A percentile compares a stretch with the other conserved stretches of the same genome.
These are phyloP conservation scores for Drosophila vallismaia DNA, from an alignment of 2,888 invertebrate genomes.

Conservation along the genomic window DNA sequence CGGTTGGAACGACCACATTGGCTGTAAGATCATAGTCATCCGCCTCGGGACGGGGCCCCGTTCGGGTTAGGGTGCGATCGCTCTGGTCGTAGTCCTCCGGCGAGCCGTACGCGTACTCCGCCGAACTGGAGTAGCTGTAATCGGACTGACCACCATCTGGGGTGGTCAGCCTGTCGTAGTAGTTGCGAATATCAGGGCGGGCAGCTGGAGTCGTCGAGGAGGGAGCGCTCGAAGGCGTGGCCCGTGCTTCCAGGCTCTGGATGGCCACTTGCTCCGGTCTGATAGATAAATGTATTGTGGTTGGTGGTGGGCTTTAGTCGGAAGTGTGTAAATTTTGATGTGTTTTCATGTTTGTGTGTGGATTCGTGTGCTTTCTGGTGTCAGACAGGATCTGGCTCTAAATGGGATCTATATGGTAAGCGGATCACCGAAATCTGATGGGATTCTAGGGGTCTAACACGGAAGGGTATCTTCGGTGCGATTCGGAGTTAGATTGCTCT, in stretches of 20 bases:
- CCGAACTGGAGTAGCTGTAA: slow-evolving; percentile 67
- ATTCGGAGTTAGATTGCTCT: slow-evolving; percentile 6
- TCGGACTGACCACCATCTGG: slow-evolving; percentile 48
- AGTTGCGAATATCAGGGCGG: slow-evolving; percentile 63
- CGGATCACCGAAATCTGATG: slow-evolving; percentile 2
- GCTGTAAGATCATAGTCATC: slow-evolving; percentile 74
- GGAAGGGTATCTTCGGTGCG: slow-evolving; percentile 17
- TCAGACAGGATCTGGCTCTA: background rate
- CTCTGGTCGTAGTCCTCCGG: slow-evolving; percentile 62
- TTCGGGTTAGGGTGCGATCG: slow-evolving; percentile 36
- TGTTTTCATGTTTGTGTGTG: slow-evolving; percentile 13
- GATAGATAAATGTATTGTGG: slow-evolving; percentile 54
- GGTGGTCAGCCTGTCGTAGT: slow-evolving; percentile 69
- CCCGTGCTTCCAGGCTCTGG: slow-evolving; percentile 59
- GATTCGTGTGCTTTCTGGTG: slow-evolving; percentile 11
- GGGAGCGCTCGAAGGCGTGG: slow-evolving; percentile 37
- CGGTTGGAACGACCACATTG: slow-evolving; percentile 60
- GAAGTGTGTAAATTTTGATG: slow-evolving; percentile 49
- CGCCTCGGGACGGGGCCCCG: slow-evolving; percentile 47
- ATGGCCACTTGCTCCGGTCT: slow-evolving; percentile 74
- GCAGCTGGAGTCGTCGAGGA: slow-evolving; percentile 58
- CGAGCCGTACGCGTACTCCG: slow-evolving; percentile 52
- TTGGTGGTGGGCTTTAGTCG: slow-evolving; percentile 36
- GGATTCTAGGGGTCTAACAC: slow-evolving; percentile 35
- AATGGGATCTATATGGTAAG: slow-evolving; percentile 1